Base-by-base conservation (phyloP, 2,797 vertebrate genomes). In the Spinibarbus caldwelli region DNA sequence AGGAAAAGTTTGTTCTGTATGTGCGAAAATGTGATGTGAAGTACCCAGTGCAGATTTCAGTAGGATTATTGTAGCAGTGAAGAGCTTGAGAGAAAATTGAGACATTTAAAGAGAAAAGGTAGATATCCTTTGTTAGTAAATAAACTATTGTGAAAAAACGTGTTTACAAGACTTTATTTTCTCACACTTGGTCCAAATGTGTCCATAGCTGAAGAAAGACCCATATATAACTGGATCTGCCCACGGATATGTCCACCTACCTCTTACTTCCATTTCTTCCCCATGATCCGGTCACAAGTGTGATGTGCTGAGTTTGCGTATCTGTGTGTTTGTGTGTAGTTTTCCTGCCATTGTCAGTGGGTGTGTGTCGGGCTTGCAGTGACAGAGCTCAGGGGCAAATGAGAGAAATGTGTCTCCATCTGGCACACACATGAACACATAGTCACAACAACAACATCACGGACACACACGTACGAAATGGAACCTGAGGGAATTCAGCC, bases 311-410 rank as follows among this genome's bases (percentile, higher is more conserved):
- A 86, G 36, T 83, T 9, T 87, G 76, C 79, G 70, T 81, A 67
- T 82, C 57, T 47, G 21, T 88, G 71, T 85, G 62, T 87, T 67
- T 87, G 57, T 85, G 78, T 80, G 80, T 85, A 19, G 86, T 70
- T 87, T 88, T 88, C 86, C 89, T 88, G 80, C 83, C 21, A 87
- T 84, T 90, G 87, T 90, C 77, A 86, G 87, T 87, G 75, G 86
- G 57, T 87, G 45, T 83, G 57, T 87, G 86, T 89, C 84, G 87
- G 90, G 38, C 84, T n/a, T 91, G 89, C 86, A 86, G 59, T 86
- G 84, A 88, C 80, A 78, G 85, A 86, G 79, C 70, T 82, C 52
- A 78, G 87, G 85, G 85, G 77, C 83, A 86, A 85, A 80, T 75
- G 47, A 71, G 76, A 75, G 62, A 86, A 77, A 72, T 43, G 49